Percentiles rank a stretch among this genome's conserved stretches.
Evolutionary conservation across 2,888 invertebrate species (phyloP).

Genomic region (Rotaria socialis): DNA sequence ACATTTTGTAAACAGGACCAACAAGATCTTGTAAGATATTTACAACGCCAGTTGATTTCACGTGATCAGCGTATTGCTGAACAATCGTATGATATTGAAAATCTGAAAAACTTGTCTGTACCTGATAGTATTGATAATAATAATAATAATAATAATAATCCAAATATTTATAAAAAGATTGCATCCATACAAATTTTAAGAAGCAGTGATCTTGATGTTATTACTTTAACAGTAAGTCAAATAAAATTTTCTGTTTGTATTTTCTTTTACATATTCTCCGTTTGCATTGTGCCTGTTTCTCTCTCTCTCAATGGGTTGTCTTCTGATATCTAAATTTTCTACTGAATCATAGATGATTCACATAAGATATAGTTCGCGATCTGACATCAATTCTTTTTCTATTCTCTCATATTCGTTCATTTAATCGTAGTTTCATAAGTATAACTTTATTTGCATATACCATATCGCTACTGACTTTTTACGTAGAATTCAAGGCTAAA

Average conservation of each 20-base stretch:
- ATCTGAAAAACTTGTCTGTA: not conserved
- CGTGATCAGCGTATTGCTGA: constrained; percentile 34
- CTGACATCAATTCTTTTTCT: not conserved
- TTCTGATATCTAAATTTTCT: not conserved
- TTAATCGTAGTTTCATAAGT: not conserved
- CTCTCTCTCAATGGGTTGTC: not conserved
- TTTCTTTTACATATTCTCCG: not conserved
- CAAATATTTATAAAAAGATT: not conserved
- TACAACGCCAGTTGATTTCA: constrained; percentile 37
- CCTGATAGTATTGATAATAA: not conserved
- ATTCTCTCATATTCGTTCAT: not conserved
- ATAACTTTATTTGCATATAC: not conserved
- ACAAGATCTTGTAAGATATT: constrained; percentile 39
- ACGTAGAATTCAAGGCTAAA: not conserved
- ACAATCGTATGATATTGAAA: not conserved
- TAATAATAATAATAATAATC: not conserved
- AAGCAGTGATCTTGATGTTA: constrained; percentile 11
- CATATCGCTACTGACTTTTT: not conserved
- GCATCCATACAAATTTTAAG: not conserved
- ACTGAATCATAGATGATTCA: not conserved
- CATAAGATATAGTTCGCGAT: not conserved
- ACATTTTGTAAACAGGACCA: constrained; percentile 39
- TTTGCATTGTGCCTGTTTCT: not conserved
- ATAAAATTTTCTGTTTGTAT: not conserved
- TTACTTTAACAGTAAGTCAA: not conserved